phyloP scores from a whole-genome alignment of 2,113 vertebrate genomes.

The Entomyzon cyanotis region DNA sequence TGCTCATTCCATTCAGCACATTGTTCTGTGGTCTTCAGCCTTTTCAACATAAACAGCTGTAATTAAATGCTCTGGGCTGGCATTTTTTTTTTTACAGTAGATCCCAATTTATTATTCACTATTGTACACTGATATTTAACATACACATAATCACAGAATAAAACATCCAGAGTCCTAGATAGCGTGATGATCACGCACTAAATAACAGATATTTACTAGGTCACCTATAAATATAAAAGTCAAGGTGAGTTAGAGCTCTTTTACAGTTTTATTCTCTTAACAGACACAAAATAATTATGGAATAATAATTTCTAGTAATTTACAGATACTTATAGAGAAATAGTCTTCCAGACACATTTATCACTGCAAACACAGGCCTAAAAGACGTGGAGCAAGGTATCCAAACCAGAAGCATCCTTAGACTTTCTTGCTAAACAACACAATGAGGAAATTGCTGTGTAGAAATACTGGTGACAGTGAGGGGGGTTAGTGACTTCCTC shows the following conservation, averaged over 20 bases:
- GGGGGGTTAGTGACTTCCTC: not conserved
- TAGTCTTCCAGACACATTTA: not conserved
- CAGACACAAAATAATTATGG: not conserved
- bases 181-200: not conserved
- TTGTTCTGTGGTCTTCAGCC: not conserved
- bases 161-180: not conserved
- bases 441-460: not conserved
- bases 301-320: not conserved
- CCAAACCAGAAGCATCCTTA: not conserved
- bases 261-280: not conserved
- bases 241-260: not conserved
- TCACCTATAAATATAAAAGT: not conserved
- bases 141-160: not conserved
- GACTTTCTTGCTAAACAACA: not conserved
- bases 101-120: not conserved
- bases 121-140: not conserved
- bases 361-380: not conserved
- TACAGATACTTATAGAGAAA: not conserved
- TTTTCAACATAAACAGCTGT: constrained; percentile 14
- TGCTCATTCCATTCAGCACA: not conserved
- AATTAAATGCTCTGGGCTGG: constrained; percentile 18
- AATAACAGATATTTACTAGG: not conserved
- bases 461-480: not conserved
- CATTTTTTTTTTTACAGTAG: not conserved
- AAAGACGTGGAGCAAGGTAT: not conserved